These are phyloP conservation scores for Tachyglossus aculeatus DNA, from an alignment of 2,797 vertebrate species.

Conservation along the genomic window DNA sequence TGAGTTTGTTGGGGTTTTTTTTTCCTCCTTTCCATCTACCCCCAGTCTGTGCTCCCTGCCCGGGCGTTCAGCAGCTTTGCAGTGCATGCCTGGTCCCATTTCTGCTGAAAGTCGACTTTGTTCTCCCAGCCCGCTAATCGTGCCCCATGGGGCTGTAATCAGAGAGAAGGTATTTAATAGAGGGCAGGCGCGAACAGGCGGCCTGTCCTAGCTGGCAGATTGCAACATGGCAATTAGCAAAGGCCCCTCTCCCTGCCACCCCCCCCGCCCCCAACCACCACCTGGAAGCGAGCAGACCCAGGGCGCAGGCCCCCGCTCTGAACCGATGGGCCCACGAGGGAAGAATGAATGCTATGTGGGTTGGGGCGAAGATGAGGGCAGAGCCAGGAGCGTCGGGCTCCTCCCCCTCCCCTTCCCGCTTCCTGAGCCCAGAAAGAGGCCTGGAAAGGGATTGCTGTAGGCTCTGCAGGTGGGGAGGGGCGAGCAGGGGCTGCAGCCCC, in stretches of 20 bases:
- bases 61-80: constrained; percentile 71
- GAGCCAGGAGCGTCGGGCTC: constrained; percentile 42
- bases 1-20: neutral
- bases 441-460: constrained; percentile 1
- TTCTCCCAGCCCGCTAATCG: constrained; percentile 80
- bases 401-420: too few relatives aligned
- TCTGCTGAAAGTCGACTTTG: constrained; percentile 82
- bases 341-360: constrained; percentile 53
- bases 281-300: constrained; percentile 59
- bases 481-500: too few relatives aligned
- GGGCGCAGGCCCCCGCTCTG: constrained; percentile 56
- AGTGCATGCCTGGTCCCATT: constrained; percentile 75
- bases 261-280: constrained; percentile 63
- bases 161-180: constrained; percentile 81
- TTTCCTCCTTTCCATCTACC: neutral
- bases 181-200: constrained; percentile 78
- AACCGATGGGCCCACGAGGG: constrained; percentile 50
- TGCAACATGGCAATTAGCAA: constrained; percentile 78
- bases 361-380: constrained; percentile 56
- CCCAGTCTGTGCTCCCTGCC: constrained; percentile 52
- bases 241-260: constrained; percentile 65
- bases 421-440: constrained; percentile 41
- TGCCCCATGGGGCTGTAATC: constrained; percentile 81
- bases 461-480: constrained; percentile 16
- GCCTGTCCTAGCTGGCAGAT: constrained; percentile 74